Percentiles rank a stretch among this genome's conserved stretches.
These are phyloP conservation scores for Abramis brama DNA, from an alignment of 2,113 vertebrate genomes.

Conservation along the genomic window DNA sequence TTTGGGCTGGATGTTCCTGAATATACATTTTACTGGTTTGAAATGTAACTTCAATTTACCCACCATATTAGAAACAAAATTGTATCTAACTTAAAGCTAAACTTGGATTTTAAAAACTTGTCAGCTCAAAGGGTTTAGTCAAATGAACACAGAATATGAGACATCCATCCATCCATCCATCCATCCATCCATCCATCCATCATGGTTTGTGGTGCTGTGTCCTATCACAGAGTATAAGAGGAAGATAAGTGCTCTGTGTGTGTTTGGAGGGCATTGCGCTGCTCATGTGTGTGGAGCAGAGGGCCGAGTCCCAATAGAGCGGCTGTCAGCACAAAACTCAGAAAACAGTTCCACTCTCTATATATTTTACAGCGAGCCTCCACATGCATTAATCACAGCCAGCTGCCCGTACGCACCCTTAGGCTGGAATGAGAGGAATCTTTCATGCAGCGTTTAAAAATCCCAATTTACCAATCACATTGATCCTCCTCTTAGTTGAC, in stretches of 20 bases:
- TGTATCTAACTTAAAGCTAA: too few relatives aligned
- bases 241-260: background rate
- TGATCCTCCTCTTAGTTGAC: slow-evolving; percentile 41
- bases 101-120: too few relatives aligned
- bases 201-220: background rate
- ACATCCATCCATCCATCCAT: too few relatives aligned
- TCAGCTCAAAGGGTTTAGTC: too few relatives aligned
- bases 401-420: slow-evolving; percentile 67
- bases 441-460: slow-evolving; percentile 64
- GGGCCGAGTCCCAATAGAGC: slow-evolving; percentile 63
- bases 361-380: slow-evolving; percentile 63
- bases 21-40: background rate
- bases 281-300: slow-evolving; percentile 42
- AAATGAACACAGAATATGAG: too few relatives aligned
- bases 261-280: background rate
- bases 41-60: background rate
- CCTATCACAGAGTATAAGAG: slow-evolving; percentile 23
- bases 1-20: background rate
- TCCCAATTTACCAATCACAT: slow-evolving; percentile 58
- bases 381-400: slow-evolving; percentile 74
- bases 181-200: background rate
- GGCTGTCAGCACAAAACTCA: slow-evolving; percentile 77
- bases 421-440: slow-evolving; percentile 75
- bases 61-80: background rate
- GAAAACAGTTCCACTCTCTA: slow-evolving; percentile 75